phyloP scores from a whole-genome alignment of 2,888 invertebrate genomes.

The Tuta absoluta region DNA sequence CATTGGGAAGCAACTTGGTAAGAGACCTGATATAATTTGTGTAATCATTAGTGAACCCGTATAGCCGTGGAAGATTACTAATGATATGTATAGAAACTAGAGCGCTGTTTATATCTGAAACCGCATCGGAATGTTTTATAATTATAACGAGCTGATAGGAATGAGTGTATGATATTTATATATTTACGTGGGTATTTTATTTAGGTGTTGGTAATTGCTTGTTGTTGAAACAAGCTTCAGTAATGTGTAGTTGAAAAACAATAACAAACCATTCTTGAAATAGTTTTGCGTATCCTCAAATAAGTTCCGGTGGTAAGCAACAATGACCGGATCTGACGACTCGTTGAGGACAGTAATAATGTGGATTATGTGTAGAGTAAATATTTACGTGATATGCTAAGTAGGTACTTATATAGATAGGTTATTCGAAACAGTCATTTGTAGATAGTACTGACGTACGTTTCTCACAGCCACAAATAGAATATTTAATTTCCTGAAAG shows the following conservation, averaged over 20 bases:
- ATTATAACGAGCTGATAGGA: neutral
- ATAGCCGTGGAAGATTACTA: conserved; percentile 2
- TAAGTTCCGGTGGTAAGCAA: conserved; percentile 1
- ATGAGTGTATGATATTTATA: no score
- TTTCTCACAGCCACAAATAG: no score
- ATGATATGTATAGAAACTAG: neutral
- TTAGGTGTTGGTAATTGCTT: neutral
- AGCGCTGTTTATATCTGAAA: neutral
- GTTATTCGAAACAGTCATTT: no score
- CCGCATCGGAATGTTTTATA: neutral
- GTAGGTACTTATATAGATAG: neutral
- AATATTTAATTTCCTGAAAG: no score
- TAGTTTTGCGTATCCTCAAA: conserved; percentile 1
- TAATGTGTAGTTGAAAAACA: neutral
- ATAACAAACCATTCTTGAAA: conserved; percentile 6
- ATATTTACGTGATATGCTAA: neutral
- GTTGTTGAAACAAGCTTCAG: neutral
- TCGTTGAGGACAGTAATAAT: neutral
- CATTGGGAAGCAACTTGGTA: neutral
- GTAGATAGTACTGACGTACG: no score
- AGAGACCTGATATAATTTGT: conserved; percentile 3
- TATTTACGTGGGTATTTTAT: no score
- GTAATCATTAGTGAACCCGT: neutral
- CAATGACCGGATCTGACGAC: conserved; percentile 2
- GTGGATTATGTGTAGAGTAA: neutral